Conservation (phyloP, 2,888 invertebrate genomes). For the Xestia ashworthii region DNA sequence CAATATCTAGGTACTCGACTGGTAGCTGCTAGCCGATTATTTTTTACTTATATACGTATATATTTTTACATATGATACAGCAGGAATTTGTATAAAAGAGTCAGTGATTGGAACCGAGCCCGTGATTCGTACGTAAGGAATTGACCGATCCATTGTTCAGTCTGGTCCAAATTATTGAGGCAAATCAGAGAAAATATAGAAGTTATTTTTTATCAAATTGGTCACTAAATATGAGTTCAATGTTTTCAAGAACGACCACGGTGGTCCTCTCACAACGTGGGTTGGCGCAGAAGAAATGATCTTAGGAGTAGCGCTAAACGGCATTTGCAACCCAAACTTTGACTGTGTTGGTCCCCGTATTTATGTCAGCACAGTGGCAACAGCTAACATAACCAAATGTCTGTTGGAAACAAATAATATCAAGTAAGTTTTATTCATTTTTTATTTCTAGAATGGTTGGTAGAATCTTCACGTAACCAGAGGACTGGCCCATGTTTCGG, state of each 20-base stretch:
- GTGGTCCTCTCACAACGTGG: constrained; percentile 47
- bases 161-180: not conserved
- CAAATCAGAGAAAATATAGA: not conserved
- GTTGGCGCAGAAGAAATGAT: constrained; percentile 38
- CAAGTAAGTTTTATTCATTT: constrained; percentile 34
- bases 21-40: no score
- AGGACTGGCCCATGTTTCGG: not conserved
- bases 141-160: not conserved
- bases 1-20: no score
- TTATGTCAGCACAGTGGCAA: constrained; percentile 53
- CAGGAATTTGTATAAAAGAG: not conserved
- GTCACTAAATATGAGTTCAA: not conserved
- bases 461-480: not conserved
- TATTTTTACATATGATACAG: not conserved
- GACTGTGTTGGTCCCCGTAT: constrained; percentile 46
- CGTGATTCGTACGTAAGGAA: not conserved
- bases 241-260: constrained; percentile 53
- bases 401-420: constrained; percentile 30
- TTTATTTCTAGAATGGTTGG: not conserved
- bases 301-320: constrained; percentile 50
- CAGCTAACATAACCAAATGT: constrained; percentile 52
- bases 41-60: no score
- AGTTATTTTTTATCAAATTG: not conserved
- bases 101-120: not conserved
- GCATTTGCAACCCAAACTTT: constrained; percentile 37